A percentile compares a stretch with the other conserved stretches of the same genome.
Conservation (phyloP, 2,113 vertebrate species). For the Pyxicephalus adspersus region DNA sequence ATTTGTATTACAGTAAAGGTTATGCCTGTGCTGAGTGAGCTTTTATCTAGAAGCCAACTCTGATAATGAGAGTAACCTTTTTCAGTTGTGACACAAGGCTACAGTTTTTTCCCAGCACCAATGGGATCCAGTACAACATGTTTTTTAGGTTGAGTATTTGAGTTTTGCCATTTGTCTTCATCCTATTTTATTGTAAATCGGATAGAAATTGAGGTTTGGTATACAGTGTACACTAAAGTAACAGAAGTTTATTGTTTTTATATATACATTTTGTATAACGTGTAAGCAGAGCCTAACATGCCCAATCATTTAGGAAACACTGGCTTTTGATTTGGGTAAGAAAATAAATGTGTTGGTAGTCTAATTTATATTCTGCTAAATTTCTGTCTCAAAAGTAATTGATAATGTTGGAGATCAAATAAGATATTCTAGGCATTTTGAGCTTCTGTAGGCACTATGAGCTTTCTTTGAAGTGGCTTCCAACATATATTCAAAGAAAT, state of each 20-base stretch:
- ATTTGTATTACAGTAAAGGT: constrained; percentile 32
- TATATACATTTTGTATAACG: neutral
- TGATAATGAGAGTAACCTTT: constrained; percentile 48
- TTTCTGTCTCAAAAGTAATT: neutral
- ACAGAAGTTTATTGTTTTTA: neutral
- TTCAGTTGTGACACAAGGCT: neutral
- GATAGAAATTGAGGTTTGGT: neutral
- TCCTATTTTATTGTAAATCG: neutral
- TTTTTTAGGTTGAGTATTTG: neutral
- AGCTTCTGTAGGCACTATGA: too few species aligned
- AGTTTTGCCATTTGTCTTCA: neutral
- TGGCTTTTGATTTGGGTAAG: neutral
- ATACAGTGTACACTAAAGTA: neutral
- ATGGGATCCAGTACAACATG: neutral
- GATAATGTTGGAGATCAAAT: too few species aligned
- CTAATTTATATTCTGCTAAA: neutral
- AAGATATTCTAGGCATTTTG: too few species aligned
- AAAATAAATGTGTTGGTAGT: neutral
- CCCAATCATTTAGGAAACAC: neutral
- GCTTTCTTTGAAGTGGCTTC: too few species aligned
- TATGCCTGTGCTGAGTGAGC: constrained; percentile 29
- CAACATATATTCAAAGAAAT: too few species aligned
- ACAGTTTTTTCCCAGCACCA: neutral
- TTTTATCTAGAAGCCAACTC: constrained; percentile 22
- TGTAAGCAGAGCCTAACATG: neutral